A percentile compares a stretch with the other conserved stretches of the same genome.
Evolutionary conservation across 2,888 invertebrate species (phyloP).

Genomic region (Vannuccia rotundouncinata): DNA sequence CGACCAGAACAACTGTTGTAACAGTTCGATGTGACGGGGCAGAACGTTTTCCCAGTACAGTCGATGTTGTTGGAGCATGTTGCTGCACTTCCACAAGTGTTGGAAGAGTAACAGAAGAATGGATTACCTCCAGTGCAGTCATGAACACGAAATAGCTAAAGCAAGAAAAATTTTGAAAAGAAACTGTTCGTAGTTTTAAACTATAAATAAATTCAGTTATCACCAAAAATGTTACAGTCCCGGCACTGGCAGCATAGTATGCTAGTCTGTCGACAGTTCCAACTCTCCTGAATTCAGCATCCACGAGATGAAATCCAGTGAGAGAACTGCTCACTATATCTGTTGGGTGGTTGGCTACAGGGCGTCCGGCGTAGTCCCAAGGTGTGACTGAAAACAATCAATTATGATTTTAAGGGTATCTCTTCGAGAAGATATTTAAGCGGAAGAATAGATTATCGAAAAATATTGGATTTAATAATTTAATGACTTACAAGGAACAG

Average conservation of each 20-base stretch:
- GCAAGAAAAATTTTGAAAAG: not conserved
- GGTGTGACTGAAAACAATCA: not conserved
- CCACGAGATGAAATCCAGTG: not conserved
- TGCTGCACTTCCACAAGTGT: not conserved
- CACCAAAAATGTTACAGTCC: not conserved
- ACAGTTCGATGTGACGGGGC: not conserved
- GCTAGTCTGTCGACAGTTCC: not conserved
- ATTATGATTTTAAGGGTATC: too few species aligned
- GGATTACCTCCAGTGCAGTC: not conserved
- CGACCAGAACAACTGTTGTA: not conserved
- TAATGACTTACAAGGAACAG: not conserved
- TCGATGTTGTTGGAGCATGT: conserved; percentile 6
- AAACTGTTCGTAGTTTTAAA: too few species aligned
- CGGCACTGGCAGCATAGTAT: not conserved
- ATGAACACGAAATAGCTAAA: not conserved
- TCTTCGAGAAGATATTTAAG: not conserved
- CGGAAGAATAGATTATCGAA: too few species aligned
- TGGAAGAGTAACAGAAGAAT: not conserved
- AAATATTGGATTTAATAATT: too few species aligned
- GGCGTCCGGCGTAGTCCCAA: not conserved
- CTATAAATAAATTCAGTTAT: too few species aligned
- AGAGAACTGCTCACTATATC: not conserved
- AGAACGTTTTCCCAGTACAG: not conserved
- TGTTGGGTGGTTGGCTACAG: not conserved
- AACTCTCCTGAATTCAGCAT: not conserved